These are phyloP conservation scores for Prionailurus bengalensis DNA, from an alignment of 2,113 vertebrate genomes.

Conservation along the genomic window DNA sequence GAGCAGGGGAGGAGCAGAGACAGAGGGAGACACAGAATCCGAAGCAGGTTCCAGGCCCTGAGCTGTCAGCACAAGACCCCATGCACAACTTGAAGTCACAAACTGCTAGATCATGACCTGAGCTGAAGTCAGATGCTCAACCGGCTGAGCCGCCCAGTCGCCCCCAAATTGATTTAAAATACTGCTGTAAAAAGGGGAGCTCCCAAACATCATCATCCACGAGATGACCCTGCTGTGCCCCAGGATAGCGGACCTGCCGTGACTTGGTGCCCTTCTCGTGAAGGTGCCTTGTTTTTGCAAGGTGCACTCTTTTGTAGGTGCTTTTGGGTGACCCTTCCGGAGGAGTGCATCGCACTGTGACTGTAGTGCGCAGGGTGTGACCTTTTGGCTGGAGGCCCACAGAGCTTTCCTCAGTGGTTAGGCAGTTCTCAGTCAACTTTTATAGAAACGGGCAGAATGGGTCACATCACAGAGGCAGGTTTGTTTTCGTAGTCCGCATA, in stretches of 20 bases:
- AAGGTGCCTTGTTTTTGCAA: neutral
- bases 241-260: neutral
- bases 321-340: neutral
- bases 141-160: too few relatives aligned
- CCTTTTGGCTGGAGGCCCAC: neutral
- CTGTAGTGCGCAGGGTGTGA: neutral
- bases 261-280: fast-evolving
- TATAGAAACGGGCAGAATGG: neutral
- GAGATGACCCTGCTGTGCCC: neutral
- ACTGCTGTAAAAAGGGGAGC: neutral
- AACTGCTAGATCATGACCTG: too few relatives aligned
- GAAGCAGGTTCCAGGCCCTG: too few relatives aligned
- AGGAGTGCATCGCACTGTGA: too few relatives aligned
- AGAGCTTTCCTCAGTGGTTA: neutral
- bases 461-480: neutral
- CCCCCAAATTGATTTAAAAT: neutral
- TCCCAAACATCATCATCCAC: neutral
- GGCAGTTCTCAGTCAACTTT: neutral
- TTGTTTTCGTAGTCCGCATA: conserved; percentile 10
- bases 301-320: neutral
- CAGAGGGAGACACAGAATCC: too few relatives aligned
- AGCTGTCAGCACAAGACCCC: too few relatives aligned
- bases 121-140: too few relatives aligned
- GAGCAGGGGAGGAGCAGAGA: too few relatives aligned
- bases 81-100: too few relatives aligned